These are phyloP conservation scores for Menura novaehollandiae DNA, from an alignment of 2,113 vertebrate genomes.

Conservation along the genomic window DNA sequence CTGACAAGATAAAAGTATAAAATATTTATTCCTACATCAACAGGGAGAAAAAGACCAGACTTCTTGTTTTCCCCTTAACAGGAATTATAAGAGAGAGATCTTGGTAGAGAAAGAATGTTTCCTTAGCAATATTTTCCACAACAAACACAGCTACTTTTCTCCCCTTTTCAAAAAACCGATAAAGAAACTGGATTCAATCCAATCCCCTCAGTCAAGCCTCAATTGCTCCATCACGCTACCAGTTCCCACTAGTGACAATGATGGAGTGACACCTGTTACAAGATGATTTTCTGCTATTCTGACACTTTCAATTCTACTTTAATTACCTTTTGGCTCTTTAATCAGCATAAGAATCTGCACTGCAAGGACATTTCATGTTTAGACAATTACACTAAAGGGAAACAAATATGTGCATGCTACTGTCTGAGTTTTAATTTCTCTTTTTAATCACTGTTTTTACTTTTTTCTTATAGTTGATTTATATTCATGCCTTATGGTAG, in stretches of 20 bases:
- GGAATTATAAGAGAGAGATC: not conserved
- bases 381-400: not conserved
- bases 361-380: not conserved
- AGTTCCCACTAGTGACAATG: not conserved
- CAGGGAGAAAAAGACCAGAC: not conserved
- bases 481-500: not conserved
- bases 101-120: not conserved
- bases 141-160: not conserved
- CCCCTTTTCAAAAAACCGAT: not conserved
- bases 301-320: conserved; percentile 19
- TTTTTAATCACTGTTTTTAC: not conserved
- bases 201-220: conserved; percentile 1
- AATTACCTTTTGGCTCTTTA: conserved; percentile 24
- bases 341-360: not conserved
- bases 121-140: not conserved
- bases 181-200: not conserved
- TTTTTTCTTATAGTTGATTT: not conserved
- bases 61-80: not conserved
- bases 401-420: not conserved
- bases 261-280: conserved; percentile 10
- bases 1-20: not conserved
- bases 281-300: conserved; percentile 47
- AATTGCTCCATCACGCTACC: not conserved
- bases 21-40: not conserved
- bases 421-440: not conserved